These are phyloP conservation scores for Typhlichthys eigenmanni DNA, from an alignment of 2,797 vertebrate genomes.

Conservation along the genomic window DNA sequence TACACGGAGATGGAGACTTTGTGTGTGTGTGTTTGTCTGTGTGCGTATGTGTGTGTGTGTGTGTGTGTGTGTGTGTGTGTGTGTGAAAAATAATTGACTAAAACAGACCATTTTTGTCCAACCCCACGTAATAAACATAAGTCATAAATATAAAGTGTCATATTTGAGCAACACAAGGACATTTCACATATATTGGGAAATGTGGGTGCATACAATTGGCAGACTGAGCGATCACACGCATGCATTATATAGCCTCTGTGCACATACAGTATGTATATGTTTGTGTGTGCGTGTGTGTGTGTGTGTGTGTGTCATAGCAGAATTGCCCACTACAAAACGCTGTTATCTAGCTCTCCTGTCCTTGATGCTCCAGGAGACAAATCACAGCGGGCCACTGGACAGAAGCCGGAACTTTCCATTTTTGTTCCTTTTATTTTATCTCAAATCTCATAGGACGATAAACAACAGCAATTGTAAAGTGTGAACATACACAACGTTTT, in stretches of 20 bases:
- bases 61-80: not conserved
- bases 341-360: conserved; percentile 57
- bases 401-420: conserved; percentile 16
- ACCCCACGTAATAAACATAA: conserved; percentile 14
- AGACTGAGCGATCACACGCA: not conserved
- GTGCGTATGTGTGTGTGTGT: conserved; percentile 3
- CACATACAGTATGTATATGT: not conserved
- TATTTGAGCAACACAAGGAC: conserved; percentile 16
- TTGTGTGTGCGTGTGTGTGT: not conserved
- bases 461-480: too few species aligned
- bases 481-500: too few species aligned
- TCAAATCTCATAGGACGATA: conserved; percentile 21
- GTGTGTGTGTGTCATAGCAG: conserved; percentile 5
- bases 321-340: conserved; percentile 57
- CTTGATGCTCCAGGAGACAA: conserved; percentile 41
- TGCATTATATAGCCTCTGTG: not conserved
- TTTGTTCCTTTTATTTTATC: not conserved
- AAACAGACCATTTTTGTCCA: conserved; percentile 5
- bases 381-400: conserved; percentile 7
- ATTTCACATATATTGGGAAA: not conserved
- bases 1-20: conserved; percentile 26
- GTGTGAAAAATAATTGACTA: not conserved
- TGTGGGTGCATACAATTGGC: not conserved
- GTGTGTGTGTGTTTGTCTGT: not conserved
- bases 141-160: conserved; percentile 15